A percentile compares a stretch with the other conserved stretches of the same genome.
These are phyloP conservation scores for Drosophila meridiana DNA, from an alignment of 2,888 invertebrate genomes.

Conservation along the genomic window DNA sequence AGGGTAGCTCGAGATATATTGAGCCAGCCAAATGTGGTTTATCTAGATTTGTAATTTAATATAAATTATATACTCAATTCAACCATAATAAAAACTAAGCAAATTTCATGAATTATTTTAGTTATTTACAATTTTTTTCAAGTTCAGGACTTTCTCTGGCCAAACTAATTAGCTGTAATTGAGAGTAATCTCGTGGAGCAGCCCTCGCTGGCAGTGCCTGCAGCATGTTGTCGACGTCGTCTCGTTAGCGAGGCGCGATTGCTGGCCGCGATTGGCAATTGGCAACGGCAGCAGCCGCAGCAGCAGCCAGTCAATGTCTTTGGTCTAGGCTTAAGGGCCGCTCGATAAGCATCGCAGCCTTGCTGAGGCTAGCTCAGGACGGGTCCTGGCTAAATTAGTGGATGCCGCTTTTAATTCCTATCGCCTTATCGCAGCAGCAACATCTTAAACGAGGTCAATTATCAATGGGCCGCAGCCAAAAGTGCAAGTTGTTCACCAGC, in stretches of 20 bases:
- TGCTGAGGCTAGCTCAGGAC: slow-evolving; percentile 35
- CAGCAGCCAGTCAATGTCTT: slow-evolving; percentile 59
- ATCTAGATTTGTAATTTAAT: neutral
- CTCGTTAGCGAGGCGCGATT: slow-evolving; percentile 80
- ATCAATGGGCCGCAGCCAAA: slow-evolving; percentile 70
- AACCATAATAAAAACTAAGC: neutral
- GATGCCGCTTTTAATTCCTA: slow-evolving; percentile 81
- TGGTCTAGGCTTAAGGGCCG: slow-evolving; percentile 81
- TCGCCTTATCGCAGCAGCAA: slow-evolving; percentile 65
- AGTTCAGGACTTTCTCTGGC: slow-evolving; percentile 8
- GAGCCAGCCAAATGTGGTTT: neutral
- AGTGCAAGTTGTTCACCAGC: slow-evolving; percentile 73
- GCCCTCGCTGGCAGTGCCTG: slow-evolving; percentile 66
- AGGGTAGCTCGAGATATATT: slow-evolving; percentile 40
- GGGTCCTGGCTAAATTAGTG: slow-evolving; percentile 72
- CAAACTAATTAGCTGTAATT: slow-evolving; percentile 24
- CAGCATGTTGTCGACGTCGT: slow-evolving; percentile 77
- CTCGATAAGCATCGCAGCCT: slow-evolving; percentile 71
- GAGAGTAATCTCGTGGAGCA: slow-evolving; percentile 13
- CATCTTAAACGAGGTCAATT: slow-evolving; percentile 82
- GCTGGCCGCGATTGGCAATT: slow-evolving; percentile 75
- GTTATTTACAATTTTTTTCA: neutral
- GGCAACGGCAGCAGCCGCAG: slow-evolving; percentile 61
- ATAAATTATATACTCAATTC: neutral
- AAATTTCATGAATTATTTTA: slow-evolving; percentile 9